Evolutionary conservation across 2,113 vertebrate species (phyloP).

Genomic region (Sarotherodon lohbergeri): DNA sequence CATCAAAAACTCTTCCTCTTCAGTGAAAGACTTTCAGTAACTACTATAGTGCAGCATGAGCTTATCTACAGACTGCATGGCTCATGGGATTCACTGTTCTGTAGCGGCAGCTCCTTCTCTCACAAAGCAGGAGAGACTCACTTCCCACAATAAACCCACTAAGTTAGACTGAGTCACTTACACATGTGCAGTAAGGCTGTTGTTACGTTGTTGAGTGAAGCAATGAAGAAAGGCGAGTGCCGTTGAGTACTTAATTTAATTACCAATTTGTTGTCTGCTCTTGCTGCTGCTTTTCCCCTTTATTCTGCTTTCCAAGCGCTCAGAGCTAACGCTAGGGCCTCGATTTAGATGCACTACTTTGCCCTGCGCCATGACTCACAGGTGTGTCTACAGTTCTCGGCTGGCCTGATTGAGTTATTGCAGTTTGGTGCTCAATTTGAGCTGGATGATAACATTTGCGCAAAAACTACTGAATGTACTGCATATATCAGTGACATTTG

Average conservation of each 20-base stretch:
- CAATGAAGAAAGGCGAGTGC: background rate
- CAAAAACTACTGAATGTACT: background rate
- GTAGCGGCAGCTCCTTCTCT: background rate
- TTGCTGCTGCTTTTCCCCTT: background rate
- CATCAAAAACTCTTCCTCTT: background rate
- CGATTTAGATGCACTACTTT: background rate
- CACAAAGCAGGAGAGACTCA: background rate
- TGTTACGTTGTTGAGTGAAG: background rate
- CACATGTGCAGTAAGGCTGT: background rate
- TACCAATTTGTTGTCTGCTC: background rate
- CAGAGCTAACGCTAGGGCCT: background rate
- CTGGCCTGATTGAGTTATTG: background rate
- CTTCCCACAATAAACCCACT: background rate
- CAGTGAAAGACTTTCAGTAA: background rate
- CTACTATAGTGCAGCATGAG: background rate
- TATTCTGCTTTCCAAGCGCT: background rate
- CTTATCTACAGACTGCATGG: background rate
- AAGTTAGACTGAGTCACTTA: background rate
- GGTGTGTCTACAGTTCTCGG: background rate
- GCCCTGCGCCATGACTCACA: background rate
- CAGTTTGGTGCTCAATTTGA: background rate
- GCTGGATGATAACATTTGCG: accelerated
- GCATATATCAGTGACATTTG: background rate
- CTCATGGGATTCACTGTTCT: background rate
- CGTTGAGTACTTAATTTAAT: background rate